Percentiles rank a stretch among this genome's conserved stretches.
Evolutionary conservation across 2,113 vertebrate species (phyloP).

Genomic region (Camelus dromedarius): DNA sequence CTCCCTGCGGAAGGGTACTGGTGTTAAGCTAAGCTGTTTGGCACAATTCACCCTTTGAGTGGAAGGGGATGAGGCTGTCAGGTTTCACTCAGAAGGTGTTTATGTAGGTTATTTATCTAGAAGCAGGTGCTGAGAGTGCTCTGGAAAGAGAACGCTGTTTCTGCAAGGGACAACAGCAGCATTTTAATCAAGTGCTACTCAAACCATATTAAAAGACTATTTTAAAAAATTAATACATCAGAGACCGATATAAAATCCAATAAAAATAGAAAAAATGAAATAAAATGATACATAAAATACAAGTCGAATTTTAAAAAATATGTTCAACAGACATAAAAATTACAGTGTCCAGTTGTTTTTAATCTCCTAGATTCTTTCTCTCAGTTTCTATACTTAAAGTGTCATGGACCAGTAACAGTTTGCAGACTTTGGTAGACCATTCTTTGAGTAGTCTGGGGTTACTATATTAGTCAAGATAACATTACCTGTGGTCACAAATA

Average conservation of each 20-base stretch:
- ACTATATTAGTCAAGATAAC: not conserved
- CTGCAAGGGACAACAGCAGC: not conserved
- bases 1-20: not conserved
- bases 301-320: not conserved
- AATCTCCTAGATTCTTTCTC: not conserved
- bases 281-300: not conserved
- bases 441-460: not conserved
- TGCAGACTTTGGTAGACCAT: not conserved
- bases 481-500: not conserved
- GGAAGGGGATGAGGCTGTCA: not conserved
- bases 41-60: not conserved
- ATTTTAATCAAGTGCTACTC: not conserved
- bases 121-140: not conserved
- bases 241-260: not conserved
- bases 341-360: not conserved
- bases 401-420: not conserved
- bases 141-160: not conserved
- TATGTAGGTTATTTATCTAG: rapidly evolving
- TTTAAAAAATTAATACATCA: not conserved
- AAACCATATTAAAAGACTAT: not conserved
- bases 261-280: constrained; percentile 17
- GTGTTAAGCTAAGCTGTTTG: not conserved
- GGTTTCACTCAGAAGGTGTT: not conserved
- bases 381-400: not conserved
- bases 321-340: not conserved